These are phyloP conservation scores for Toxotes lorentzi DNA, from an alignment of 2,797 vertebrate genomes.

Conservation along the genomic window DNA sequence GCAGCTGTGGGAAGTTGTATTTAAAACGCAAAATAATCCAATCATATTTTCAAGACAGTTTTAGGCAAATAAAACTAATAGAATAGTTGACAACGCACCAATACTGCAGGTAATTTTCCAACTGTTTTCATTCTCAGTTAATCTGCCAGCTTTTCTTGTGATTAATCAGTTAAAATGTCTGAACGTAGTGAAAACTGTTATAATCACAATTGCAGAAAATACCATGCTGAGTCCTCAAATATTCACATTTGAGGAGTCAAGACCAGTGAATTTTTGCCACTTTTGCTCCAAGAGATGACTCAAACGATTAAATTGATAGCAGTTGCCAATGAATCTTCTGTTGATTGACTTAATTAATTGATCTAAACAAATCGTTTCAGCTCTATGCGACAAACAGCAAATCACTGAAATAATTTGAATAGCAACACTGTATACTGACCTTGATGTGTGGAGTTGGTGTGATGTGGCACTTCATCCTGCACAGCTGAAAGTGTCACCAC, in stretches of 20 bases:
- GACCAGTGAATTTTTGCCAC: neutral
- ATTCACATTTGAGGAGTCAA: neutral
- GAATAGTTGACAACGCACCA: neutral
- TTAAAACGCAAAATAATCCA: neutral
- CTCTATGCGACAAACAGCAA: neutral
- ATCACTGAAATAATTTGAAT: conserved; percentile 1
- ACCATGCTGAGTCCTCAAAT: neutral
- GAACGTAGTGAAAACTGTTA: neutral
- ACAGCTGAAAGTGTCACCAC: neutral
- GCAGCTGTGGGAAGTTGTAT: neutral
- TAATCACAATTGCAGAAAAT: neutral
- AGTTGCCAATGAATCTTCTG: neutral
- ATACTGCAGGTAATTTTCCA: conserved; percentile 2
- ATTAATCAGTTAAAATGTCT: neutral
- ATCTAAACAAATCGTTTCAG: neutral
- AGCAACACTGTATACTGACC: conserved; percentile 8
- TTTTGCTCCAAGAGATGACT: neutral
- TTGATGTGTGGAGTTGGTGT: conserved; percentile 18
- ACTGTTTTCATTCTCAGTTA: conserved; percentile 15
- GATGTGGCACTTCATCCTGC: neutral
- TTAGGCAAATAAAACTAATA: conserved; percentile 1
- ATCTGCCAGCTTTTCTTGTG: neutral
- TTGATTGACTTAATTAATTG: neutral
- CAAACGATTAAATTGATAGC: neutral
- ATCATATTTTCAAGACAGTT: neutral